These are phyloP conservation scores for Gila orcuttii DNA, from an alignment of 2,113 vertebrate genomes.

Conservation along the genomic window DNA sequence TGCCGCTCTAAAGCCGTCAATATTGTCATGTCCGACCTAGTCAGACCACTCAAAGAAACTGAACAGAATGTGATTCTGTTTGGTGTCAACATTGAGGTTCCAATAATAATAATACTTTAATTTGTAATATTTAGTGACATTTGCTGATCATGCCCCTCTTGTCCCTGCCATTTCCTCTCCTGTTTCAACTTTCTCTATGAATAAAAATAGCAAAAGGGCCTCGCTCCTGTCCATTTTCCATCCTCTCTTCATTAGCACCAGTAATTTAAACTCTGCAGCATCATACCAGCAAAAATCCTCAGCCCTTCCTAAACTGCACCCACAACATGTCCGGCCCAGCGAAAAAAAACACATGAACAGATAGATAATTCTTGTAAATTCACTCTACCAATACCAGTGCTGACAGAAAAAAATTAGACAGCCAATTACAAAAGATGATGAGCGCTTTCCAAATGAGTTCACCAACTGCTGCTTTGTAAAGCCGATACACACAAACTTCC, in stretches of 20 bases:
- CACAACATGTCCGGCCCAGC: background rate
- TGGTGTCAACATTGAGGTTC: background rate
- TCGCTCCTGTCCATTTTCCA: background rate
- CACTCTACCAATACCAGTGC: constrained; percentile 27
- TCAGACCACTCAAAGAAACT: background rate
- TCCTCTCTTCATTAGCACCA: background rate
- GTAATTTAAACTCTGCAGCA: background rate
- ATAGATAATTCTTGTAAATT: constrained; percentile 44
- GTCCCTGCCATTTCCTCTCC: background rate
- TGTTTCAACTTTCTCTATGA: background rate
- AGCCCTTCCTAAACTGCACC: background rate
- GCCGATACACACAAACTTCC: constrained; percentile 49
- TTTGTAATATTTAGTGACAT: too few species aligned
- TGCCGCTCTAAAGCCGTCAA: background rate
- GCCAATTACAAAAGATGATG: constrained; percentile 56
- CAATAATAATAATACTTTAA: background rate
- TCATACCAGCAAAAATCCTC: background rate
- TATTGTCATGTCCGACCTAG: background rate
- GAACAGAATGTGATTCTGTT: background rate
- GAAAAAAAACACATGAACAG: constrained; percentile 38
- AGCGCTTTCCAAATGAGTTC: constrained; percentile 47
- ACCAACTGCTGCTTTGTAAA: constrained; percentile 47
- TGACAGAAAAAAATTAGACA: constrained; percentile 52
- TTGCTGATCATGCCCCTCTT: background rate
- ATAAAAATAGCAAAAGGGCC: background rate